Evolutionary conservation across 2,888 invertebrate genomes (phyloP).

Genomic region (Nymphalis polychloros): DNA sequence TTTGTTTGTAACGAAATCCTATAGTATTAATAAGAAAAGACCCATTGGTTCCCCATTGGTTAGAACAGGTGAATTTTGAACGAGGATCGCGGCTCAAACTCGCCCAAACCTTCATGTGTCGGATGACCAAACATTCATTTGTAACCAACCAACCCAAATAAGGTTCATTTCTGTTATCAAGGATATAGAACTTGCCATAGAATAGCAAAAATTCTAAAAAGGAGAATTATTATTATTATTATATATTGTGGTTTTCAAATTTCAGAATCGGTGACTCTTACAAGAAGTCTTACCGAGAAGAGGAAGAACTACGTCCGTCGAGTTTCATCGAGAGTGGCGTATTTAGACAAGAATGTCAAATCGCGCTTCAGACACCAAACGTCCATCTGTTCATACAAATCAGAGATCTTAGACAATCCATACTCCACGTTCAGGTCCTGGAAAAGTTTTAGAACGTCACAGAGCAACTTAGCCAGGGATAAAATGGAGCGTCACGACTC

Average conservation of each 20-base stretch:
- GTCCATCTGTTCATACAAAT: conserved; percentile 68
- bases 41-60: too few relatives aligned
- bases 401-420: conserved; percentile 62
- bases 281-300: conserved; percentile 82
- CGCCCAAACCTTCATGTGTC: too few relatives aligned
- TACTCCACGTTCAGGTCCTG: conserved; percentile 75
- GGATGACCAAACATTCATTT: too few relatives aligned
- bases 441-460: conserved; percentile 73
- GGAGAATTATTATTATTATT: too few relatives aligned
- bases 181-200: too few relatives aligned
- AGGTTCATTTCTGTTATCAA: too few relatives aligned
- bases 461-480: conserved; percentile 57
- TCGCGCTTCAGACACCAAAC: conserved; percentile 65
- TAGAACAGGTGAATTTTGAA: too few relatives aligned
- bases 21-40: too few relatives aligned
- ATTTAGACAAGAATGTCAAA: conserved; percentile 62
- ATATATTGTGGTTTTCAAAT: conserved; percentile 23
- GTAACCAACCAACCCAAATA: too few relatives aligned
- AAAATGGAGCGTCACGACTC: conserved; percentile 52
- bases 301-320: conserved; percentile 85
- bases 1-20: too few relatives aligned
- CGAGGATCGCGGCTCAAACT: too few relatives aligned
- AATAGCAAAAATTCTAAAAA: too few relatives aligned
- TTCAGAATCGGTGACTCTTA: conserved; percentile 78
- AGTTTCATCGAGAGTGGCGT: conserved; percentile 82